Conservation (phyloP, 2,797 vertebrate genomes). For the Xenopus petersii region DNA sequence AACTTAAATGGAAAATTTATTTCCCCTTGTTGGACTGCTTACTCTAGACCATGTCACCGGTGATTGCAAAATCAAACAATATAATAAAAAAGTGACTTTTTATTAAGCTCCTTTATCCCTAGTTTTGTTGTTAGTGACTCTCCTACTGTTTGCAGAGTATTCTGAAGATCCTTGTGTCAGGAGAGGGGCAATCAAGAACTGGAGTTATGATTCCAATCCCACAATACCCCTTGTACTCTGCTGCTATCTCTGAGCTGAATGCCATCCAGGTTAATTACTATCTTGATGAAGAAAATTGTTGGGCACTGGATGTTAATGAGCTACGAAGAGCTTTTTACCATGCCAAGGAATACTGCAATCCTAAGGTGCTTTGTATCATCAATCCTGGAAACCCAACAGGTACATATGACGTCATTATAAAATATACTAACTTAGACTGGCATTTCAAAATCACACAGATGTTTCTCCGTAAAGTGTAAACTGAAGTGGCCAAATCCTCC, state of each 20-base stretch:
- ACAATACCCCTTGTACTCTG: constrained; percentile 87
- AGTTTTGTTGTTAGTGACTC: background rate
- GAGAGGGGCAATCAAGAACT: constrained; percentile 73
- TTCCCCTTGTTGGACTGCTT: too few relatives aligned
- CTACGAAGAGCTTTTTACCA: constrained; percentile 73
- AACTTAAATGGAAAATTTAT: too few relatives aligned
- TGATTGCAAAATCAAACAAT: too few relatives aligned
- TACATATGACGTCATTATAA: constrained; percentile 41
- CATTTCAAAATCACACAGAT: too few relatives aligned
- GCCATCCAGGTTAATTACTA: constrained; percentile 85
- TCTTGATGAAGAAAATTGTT: constrained; percentile 82
- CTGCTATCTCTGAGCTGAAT: constrained; percentile 77
- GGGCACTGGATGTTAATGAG: constrained; percentile 79
- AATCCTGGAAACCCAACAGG: constrained; percentile 90
- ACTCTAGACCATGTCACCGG: too few relatives aligned
- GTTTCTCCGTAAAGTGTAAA: too few relatives aligned
- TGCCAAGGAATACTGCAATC: constrained; percentile 76
- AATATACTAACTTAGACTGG: too few relatives aligned
- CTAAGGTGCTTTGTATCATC: constrained; percentile 85
- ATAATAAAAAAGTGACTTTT: too few relatives aligned
- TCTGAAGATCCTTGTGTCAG: constrained; percentile 81
- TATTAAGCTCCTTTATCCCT: too few relatives aligned
- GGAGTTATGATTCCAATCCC: constrained; percentile 89
- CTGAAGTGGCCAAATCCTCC: too few relatives aligned
- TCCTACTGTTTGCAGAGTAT: constrained; percentile 65